Evolutionary conservation across 2,888 invertebrate species (phyloP), one percentile per base, ranked within the genome.

Genomic region (Morpho deidamia): DNA sequence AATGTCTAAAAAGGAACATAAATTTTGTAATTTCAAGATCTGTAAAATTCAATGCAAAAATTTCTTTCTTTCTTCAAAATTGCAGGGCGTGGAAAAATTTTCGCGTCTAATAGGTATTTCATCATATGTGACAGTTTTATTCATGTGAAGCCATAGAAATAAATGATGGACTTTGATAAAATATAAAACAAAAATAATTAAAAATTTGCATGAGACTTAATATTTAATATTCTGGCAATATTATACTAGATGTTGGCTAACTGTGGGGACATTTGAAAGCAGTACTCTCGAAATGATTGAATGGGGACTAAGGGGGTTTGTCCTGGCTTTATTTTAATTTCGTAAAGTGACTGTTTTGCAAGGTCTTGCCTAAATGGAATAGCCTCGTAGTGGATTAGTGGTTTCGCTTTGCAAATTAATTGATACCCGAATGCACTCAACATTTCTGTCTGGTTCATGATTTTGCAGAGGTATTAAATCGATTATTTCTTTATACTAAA

Each of bases 271-370:
- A 72, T 74, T 79, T 77, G 79, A 76, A 80, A 79, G 75, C 72
- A 72, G 63, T 72, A 74, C 80, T 81, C 77, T 86, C 73, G 82
- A 84, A 85, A 86, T 88, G 86, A 88, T 88, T 88, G 86, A 87
- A 78, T 80, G 71, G 86, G 88, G 89, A 84, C 85, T 78, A 75
- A 76, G 82, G 80, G 80, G 82, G 77, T 79, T 84, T 76, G 78
- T 72, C 71, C 72, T 69, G 72, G 80, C 76, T 82, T 84, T 81
- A 84, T 86, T 88, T 87, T 87, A 88, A 88, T 89, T 87, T 85
- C 71, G 79, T 79, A 80, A 88, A 89, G 89, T 88, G 85, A 78
- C 81, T 80, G 76, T 81, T 86, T 85, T 80, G 84, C 80, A 81
- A 81, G 81, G 76, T 81, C 73, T 76, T 70, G 72, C 69, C 68